Evolutionary conservation across 2,888 invertebrate species (phyloP).

Genomic region (Liposcelis brunnea): DNA sequence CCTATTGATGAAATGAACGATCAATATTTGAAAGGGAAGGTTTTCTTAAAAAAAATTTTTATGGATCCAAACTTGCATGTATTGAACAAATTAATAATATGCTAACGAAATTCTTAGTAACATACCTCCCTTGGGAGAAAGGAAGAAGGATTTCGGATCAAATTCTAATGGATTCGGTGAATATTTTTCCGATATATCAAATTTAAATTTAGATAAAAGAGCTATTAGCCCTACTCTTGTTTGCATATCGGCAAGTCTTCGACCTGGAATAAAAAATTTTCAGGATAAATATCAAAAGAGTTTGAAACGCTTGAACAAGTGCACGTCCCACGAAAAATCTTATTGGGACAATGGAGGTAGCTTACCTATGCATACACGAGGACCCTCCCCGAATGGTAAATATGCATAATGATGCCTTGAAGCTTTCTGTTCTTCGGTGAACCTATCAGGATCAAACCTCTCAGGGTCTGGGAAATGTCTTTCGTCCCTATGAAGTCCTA

Average conservation of each 20-base stretch:
- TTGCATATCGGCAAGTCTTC: neutral
- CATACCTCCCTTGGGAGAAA: neutral
- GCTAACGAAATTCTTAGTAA: neutral
- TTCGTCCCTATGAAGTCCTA: conserved; percentile 38
- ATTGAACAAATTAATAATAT: too few relatives aligned
- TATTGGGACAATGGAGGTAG: too few relatives aligned
- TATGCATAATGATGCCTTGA: conserved; percentile 30
- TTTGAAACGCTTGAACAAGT: too few relatives aligned
- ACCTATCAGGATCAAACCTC: conserved; percentile 38
- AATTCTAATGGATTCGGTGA: conserved; percentile 13
- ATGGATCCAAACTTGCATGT: too few relatives aligned
- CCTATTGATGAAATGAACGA: too few relatives aligned
- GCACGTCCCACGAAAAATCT: too few relatives aligned
- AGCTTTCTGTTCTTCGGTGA: conserved; percentile 29
- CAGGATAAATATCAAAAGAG: too few relatives aligned
- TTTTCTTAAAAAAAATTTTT: too few relatives aligned
- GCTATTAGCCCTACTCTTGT: neutral
- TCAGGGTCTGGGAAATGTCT: conserved; percentile 37
- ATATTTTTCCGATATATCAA: neutral
- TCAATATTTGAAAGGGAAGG: too few relatives aligned
- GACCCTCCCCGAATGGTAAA: conserved; percentile 38
- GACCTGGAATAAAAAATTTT: neutral
- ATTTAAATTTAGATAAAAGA: neutral
- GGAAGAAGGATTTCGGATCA: neutral
- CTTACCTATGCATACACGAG: conserved; percentile 36